Evolutionary conservation across 2,797 vertebrate genomes (phyloP).

Genomic region (Pempheris klunzingeri): DNA sequence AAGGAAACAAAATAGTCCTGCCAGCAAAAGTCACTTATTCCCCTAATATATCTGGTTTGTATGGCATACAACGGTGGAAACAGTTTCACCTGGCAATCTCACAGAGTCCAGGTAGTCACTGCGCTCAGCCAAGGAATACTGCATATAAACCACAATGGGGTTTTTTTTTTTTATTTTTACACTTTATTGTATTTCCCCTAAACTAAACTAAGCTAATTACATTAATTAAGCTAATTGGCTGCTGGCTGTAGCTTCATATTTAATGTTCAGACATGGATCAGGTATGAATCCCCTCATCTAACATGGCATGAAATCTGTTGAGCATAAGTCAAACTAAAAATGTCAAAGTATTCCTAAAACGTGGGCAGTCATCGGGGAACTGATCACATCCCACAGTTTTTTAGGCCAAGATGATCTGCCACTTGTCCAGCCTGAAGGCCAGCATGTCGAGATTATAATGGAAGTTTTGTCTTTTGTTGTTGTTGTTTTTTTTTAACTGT

Average conservation of each 20-base stretch:
- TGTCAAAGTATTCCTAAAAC: background rate
- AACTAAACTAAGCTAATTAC: background rate
- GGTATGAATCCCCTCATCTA: background rate
- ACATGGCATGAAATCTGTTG: too few relatives aligned
- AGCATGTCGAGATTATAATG: constrained; percentile 27
- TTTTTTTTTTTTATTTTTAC: too few relatives aligned
- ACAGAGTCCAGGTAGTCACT: background rate
- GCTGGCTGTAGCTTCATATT: background rate
- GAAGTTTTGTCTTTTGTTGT: too few relatives aligned
- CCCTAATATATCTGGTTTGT: background rate
- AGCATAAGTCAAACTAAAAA: background rate
- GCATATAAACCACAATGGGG: background rate
- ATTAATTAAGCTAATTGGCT: background rate
- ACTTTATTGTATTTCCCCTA: background rate
- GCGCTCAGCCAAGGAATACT: background rate
- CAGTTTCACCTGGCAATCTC: background rate
- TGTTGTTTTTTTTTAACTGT: constrained; percentile 57
- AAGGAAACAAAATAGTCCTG: background rate
- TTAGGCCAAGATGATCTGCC: constrained; percentile 34
- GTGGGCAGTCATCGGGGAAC: background rate
- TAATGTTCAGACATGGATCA: too few relatives aligned
- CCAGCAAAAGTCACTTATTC: background rate
- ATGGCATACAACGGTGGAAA: background rate
- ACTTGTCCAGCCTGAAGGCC: constrained; percentile 22
- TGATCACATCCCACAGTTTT: constrained; percentile 1